These are phyloP conservation scores for Stenodera caucasica DNA, from an alignment of 2,888 invertebrate species.

Conservation along the genomic window DNA sequence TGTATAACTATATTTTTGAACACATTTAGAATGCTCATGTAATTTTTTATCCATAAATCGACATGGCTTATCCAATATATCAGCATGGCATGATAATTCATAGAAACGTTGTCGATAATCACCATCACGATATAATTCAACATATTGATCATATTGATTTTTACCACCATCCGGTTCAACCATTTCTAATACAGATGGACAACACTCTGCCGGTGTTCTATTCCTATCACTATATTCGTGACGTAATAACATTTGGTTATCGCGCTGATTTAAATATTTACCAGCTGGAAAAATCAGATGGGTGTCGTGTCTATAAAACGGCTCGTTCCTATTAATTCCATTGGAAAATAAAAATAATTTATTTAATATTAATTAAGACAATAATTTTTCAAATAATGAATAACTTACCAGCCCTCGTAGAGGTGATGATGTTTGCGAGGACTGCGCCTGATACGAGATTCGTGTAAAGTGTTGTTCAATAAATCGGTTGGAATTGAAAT, in stretches of 20 bases:
- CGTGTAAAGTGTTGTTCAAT: slow-evolving; percentile 46
- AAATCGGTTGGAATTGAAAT: slow-evolving; percentile 48
- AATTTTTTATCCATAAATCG: slow-evolving; percentile 70
- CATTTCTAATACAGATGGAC: slow-evolving; percentile 77
- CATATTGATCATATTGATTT: slow-evolving; percentile 70
- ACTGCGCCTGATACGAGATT: slow-evolving; percentile 43
- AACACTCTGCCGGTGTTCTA: slow-evolving; percentile 70
- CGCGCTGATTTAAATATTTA: slow-evolving; percentile 62
- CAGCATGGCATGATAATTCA: slow-evolving; percentile 75
- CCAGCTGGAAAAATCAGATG: slow-evolving; percentile 42
- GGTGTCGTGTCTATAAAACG: slow-evolving; percentile 44
- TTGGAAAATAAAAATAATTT: neutral
- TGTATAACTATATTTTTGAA: slow-evolving; percentile 80
- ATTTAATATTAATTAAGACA: neutral
- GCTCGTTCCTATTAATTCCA: slow-evolving; percentile 42
- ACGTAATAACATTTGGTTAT: slow-evolving; percentile 66
- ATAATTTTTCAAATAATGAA: neutral
- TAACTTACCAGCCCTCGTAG: slow-evolving; percentile 32
- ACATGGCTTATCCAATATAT: slow-evolving; percentile 73
- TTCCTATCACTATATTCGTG: slow-evolving; percentile 42
- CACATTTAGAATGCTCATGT: slow-evolving; percentile 73
- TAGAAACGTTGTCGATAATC: slow-evolving; percentile 72
- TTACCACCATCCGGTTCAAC: slow-evolving; percentile 76
- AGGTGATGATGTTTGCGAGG: slow-evolving; percentile 33
- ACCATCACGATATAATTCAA: slow-evolving; percentile 74